These are phyloP conservation scores for Galerucella pusilla DNA, from an alignment of 2,888 invertebrate species.

Conservation along the genomic window DNA sequence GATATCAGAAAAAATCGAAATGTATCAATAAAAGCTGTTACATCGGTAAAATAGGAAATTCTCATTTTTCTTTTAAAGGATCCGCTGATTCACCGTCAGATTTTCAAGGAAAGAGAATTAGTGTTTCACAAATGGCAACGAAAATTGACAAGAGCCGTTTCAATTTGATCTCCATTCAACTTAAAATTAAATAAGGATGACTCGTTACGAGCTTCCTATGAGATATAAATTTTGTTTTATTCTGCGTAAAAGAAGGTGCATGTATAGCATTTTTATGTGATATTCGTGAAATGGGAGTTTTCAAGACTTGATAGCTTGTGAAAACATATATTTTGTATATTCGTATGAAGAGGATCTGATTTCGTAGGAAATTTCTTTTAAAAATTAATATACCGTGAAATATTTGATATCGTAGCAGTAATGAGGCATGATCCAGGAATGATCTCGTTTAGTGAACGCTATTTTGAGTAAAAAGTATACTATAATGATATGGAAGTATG, in stretches of 20 bases:
- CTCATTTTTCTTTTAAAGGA: conserved; percentile 3
- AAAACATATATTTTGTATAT: too few species aligned
- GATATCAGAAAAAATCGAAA: conserved; percentile 1
- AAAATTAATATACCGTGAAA: too few species aligned
- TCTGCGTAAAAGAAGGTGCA: not conserved
- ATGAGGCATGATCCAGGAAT: too few species aligned
- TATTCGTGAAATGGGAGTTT: not conserved
- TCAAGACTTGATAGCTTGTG: too few species aligned
- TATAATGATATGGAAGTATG: too few species aligned
- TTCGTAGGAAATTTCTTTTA: too few species aligned
- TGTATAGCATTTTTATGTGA: conserved; percentile 9
- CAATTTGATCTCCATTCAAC: conserved; percentile 30
- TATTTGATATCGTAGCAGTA: too few species aligned
- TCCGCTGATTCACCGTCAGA: conserved; percentile 20
- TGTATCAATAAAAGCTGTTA: conserved; percentile 22
- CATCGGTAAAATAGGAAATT: not conserved
- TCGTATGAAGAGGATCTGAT: too few species aligned
- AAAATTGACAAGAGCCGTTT: conserved; percentile 30
- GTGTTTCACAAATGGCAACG: conserved; percentile 23
- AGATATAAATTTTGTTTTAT: conserved; percentile 14
- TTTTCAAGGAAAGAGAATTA: conserved; percentile 22
- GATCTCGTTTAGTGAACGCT: too few species aligned
- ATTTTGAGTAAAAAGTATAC: too few species aligned
- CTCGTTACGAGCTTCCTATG: conserved; percentile 22
- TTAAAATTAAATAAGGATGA: conserved; percentile 26